These are phyloP conservation scores for Dendronephthya gigantea DNA, from an alignment of 64 coral and sea anemone species.

Conservation along the genomic window DNA sequence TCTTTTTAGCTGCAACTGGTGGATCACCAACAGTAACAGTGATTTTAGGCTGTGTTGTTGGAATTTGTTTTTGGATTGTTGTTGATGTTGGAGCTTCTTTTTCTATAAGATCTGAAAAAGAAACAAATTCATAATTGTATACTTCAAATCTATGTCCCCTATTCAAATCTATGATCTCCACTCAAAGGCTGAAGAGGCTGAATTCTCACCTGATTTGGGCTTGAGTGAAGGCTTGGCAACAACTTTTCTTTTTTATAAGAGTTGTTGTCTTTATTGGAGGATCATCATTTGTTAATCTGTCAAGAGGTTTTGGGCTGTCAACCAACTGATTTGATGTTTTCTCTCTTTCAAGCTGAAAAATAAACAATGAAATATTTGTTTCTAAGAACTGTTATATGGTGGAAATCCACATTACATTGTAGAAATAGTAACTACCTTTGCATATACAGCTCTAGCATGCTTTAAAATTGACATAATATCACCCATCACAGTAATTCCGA, in stretches of 20 bases:
- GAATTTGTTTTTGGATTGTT: background rate
- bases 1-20: background rate
- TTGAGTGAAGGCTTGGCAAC: background rate
- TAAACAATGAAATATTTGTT: background rate
- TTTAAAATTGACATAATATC: slow-evolving; percentile 11
- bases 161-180: too few species aligned
- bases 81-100: background rate
- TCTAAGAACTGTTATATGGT: background rate
- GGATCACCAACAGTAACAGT: background rate
- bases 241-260: background rate
- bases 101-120: background rate
- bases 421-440: background rate
- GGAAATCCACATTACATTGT: background rate
- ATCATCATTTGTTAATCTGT: background rate
- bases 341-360: slow-evolving; percentile 2
- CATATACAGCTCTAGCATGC: background rate
- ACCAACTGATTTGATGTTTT: background rate
- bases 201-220: background rate
- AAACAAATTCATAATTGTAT: background rate
- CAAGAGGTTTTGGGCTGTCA: background rate
- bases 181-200: too few species aligned
- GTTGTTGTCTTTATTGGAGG: background rate
- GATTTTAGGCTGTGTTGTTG: background rate
- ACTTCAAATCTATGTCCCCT: background rate
- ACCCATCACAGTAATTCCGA: slow-evolving; percentile 6